Percentiles rank a stretch among this genome's conserved stretches.
These are phyloP conservation scores for Halesus radiatus DNA, from an alignment of 1,140 invertebrate species.

Conservation along the genomic window DNA sequence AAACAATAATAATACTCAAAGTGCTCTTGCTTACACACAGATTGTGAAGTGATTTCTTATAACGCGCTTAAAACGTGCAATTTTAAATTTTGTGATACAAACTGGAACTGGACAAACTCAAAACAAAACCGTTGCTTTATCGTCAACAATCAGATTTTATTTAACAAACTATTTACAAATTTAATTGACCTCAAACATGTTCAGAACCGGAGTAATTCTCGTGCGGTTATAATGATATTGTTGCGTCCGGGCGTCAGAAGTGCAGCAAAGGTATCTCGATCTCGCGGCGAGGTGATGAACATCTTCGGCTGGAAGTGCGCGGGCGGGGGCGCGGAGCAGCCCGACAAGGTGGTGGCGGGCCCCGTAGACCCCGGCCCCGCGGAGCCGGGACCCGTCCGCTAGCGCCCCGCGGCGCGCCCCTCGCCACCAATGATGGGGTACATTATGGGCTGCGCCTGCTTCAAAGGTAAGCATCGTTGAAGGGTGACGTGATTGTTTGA, in stretches of 20 bases:
- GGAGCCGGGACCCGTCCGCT: slow-evolving; percentile 58
- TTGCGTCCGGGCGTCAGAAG: slow-evolving; percentile 32
- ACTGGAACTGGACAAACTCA: not conserved
- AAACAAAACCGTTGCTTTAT: not conserved
- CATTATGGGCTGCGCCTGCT: slow-evolving; percentile 91
- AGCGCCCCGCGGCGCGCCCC: slow-evolving; percentile 61
- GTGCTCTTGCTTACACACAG: slow-evolving; percentile 30
- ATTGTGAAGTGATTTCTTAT: slow-evolving; percentile 27
- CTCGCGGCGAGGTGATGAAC: slow-evolving; percentile 57
- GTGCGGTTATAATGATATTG: slow-evolving; percentile 20
- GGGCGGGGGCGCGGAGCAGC: slow-evolving; percentile 49
- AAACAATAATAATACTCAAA: slow-evolving; percentile 33
- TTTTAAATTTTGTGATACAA: not conserved
- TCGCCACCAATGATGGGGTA: slow-evolving; percentile 83
- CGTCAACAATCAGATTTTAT: too few relatives aligned
- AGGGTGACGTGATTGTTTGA: too few relatives aligned
- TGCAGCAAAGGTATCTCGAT: slow-evolving; percentile 18
- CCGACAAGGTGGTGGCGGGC: slow-evolving; percentile 54
- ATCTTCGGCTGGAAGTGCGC: slow-evolving; percentile 56
- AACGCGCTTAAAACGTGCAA: not conserved
- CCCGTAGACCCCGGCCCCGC: slow-evolving; percentile 63
- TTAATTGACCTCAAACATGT: too few relatives aligned
- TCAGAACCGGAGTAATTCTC: too few relatives aligned
- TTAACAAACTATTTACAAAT: too few relatives aligned
- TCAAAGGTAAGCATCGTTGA: slow-evolving; percentile 78